Evolutionary conservation across 1,140 invertebrate genomes (phyloP), one percentile per base, ranked within the genome.

Genomic region (Drosophila elegans): DNA sequence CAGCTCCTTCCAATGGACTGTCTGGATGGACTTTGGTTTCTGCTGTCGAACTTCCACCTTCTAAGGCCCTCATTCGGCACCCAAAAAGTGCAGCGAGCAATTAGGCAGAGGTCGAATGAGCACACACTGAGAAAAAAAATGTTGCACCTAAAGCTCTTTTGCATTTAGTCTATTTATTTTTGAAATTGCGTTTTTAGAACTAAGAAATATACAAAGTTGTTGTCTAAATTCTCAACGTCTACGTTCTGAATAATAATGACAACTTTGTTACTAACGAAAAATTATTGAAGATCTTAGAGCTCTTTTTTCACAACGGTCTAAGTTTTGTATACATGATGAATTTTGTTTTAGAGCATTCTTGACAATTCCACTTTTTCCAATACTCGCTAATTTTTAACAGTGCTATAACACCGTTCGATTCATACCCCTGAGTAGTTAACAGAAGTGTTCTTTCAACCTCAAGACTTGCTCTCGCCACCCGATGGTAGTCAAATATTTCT

Each of bases 401-500:
- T 53, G 38, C 16, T 3, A 3, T 25, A 13, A 21, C 12, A 36
- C 32, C 12, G n/a, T 44, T 36, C n/a, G 3, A 9, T 45, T 48
- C 29, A 25, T 54, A 42, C n/a, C 27, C 34, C 45, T 4, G 21
- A 27, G 25, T 60, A 59, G 59, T 61, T 51, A 46, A 34, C 21
- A 42, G 16, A 52, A 41, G 57, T 51, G 57, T 51, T 63, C 69
- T 10, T 46, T 32, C 39, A 59, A 81, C 55, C 67, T 62, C 21
- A 69, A 80, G 77, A 56, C 63, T 41, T 42, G 44, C 63, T 64
- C 53, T 39, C 27, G 55, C 56, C 55, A 44, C 12, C 62, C 54
- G 55, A 56, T 52, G 67, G 38, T 64, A 86, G 74, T 86, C 83
- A 88, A 86, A 82, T 86, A 78, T 79, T 64, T 77, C 45, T 80